Conservation (phyloP, 2,113 vertebrate species). For the Calypte anna region DNA sequence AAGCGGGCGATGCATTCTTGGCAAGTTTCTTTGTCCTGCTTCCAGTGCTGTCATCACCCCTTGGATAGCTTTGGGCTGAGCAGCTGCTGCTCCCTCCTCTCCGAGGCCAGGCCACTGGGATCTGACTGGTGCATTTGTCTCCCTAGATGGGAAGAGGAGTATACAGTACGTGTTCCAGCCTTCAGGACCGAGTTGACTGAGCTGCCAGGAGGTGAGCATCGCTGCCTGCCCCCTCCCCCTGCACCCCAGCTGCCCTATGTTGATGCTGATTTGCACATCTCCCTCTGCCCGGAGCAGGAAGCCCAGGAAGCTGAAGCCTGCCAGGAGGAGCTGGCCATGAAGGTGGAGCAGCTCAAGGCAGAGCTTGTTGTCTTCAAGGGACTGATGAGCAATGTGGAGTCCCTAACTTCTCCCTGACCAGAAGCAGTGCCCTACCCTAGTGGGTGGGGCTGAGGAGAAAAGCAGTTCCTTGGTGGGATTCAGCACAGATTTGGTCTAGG, state of each 20-base stretch:
- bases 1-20: background rate
- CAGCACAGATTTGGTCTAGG: background rate
- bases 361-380: slow-evolving; percentile 98
- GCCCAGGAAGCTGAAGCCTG: slow-evolving; percentile 94
- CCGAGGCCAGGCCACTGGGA: background rate
- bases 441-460: background rate
- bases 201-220: slow-evolving; percentile 89
- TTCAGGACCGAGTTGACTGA: slow-evolving; percentile 90
- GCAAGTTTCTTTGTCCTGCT: background rate
- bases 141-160: slow-evolving; percentile 94
- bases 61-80: background rate
- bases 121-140: background rate
- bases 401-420: rapidly evolving
- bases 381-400: slow-evolving; percentile 97
- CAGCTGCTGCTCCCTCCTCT: background rate
- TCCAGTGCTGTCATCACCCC: background rate
- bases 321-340: slow-evolving; percentile 92
- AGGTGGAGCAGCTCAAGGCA: slow-evolving; percentile 93
- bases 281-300: slow-evolving; percentile 75
- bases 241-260: rapidly evolving
- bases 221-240: background rate
- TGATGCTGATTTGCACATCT: background rate
- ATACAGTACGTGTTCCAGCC: slow-evolving; percentile 88
- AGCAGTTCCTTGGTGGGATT: background rate
- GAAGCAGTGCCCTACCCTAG: background rate